These are phyloP conservation scores for Notarius quadriscutis DNA, from an alignment of 2,113 vertebrate species.

Conservation along the genomic window DNA sequence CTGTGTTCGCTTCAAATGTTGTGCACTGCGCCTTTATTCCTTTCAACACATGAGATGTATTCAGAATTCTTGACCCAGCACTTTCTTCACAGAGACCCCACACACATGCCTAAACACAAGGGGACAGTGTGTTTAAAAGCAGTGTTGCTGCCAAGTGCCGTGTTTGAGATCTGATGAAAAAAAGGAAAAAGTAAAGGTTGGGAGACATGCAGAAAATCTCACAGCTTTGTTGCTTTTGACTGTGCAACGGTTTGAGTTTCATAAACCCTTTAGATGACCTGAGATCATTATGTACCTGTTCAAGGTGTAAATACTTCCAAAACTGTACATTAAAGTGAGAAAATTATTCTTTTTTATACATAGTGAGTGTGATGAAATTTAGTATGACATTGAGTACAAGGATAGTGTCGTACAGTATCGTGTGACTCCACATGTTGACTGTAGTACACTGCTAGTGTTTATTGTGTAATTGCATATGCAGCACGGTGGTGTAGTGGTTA, in stretches of 20 bases:
- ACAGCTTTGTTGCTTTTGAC: slow-evolving; percentile 56
- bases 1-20: slow-evolving; percentile 27
- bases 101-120: slow-evolving; percentile 67
- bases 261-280: background rate
- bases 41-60: slow-evolving; percentile 50
- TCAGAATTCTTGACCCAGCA: slow-evolving; percentile 68
- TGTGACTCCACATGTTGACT: background rate
- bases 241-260: slow-evolving; percentile 44
- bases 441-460: background rate
- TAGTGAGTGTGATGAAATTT: background rate
- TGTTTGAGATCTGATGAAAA: slow-evolving; percentile 63
- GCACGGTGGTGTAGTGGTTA: too few relatives aligned
- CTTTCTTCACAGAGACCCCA: slow-evolving; percentile 62
- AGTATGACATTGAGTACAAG: background rate
- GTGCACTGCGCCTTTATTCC: slow-evolving; percentile 49
- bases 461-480: background rate
- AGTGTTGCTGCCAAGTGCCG: slow-evolving; percentile 49
- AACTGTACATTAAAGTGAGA: background rate
- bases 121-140: slow-evolving; percentile 70
- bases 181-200: slow-evolving; percentile 57
- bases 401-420: background rate
- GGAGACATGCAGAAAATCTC: slow-evolving; percentile 40
- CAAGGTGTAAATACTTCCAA: background rate
- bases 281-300: slow-evolving; percentile 14
- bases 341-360: background rate